Conservation (phyloP, 1,140 invertebrate species). For the Lycorma delicatula region DNA sequence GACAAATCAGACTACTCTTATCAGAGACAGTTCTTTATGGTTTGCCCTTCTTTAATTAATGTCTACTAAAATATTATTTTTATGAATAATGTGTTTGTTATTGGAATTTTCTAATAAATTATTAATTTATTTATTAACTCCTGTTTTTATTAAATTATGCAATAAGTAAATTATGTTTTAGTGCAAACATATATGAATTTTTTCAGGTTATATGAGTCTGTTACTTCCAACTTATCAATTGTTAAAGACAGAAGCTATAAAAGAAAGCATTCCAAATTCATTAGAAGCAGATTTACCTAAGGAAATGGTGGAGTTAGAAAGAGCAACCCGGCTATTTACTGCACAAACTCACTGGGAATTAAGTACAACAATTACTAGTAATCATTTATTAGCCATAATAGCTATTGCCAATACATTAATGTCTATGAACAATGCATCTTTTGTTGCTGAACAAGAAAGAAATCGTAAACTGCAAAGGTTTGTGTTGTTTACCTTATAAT, state of each 20-base stretch:
- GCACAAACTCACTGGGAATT: constrained; percentile 89
- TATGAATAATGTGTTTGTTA: no score
- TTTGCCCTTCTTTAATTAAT: no score
- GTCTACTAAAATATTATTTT: no score
- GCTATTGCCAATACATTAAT: constrained; percentile 94
- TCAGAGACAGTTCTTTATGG: no score
- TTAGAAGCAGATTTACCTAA: constrained; percentile 50
- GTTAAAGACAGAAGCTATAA: constrained; percentile 18
- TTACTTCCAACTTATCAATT: constrained; percentile 78
- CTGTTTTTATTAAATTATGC: no score
- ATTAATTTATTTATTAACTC: no score
- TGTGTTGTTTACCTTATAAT: no score
- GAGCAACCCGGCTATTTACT: constrained; percentile 72
- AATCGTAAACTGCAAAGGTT: constrained; percentile 62
- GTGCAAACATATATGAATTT: not conserved
- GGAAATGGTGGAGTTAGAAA: constrained; percentile 64
- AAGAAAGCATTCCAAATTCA: constrained; percentile 40
- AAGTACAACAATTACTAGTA: constrained; percentile 88
- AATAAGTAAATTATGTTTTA: no score
- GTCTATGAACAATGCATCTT: constrained; percentile 95
- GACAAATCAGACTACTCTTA: no score
- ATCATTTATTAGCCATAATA: constrained; percentile 90
- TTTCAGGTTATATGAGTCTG: constrained; percentile 77
- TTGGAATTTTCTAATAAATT: no score
- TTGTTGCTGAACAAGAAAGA: constrained; percentile 75